These are phyloP conservation scores for Hirundichthys speculiger DNA, from an alignment of 2,113 vertebrate species.

Conservation along the genomic window DNA sequence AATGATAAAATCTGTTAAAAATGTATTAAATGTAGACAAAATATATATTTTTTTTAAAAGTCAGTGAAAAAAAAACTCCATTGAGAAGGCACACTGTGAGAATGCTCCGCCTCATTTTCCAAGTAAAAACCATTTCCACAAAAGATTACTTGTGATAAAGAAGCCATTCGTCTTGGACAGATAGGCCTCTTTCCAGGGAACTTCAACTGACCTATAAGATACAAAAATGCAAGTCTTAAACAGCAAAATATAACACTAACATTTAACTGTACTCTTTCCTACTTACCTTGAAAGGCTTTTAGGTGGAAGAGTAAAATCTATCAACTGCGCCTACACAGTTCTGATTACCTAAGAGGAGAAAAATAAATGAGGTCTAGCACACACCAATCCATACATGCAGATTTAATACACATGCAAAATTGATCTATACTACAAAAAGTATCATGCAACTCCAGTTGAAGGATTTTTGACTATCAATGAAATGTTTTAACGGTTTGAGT, in stretches of 20 bases:
- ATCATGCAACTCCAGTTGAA: slow-evolving; percentile 78
- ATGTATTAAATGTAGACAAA: too few relatives aligned
- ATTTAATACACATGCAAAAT: too few relatives aligned
- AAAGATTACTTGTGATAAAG: neutral
- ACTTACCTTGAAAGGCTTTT: slow-evolving; percentile 48
- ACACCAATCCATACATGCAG: slow-evolving; percentile 4
- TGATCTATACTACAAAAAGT: slow-evolving; percentile 43
- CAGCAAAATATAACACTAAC: neutral
- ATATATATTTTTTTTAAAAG: too few relatives aligned
- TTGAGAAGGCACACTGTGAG: too few relatives aligned
- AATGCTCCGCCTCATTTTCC: too few relatives aligned
- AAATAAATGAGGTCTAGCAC: slow-evolving; percentile 54
- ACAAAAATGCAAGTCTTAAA: neutral
- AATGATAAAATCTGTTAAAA: too few relatives aligned
- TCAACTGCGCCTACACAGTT: slow-evolving; percentile 34
- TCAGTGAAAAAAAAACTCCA: too few relatives aligned
- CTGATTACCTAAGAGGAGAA: slow-evolving; percentile 65
- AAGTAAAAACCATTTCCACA: neutral
- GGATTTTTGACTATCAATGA: slow-evolving; percentile 54
- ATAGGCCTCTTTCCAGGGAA: neutral
- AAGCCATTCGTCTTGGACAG: neutral
- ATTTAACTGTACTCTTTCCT: neutral
- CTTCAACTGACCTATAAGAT: neutral
- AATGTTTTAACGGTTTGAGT: slow-evolving; percentile 62
- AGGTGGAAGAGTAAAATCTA: neutral